Evolutionary conservation across 2,797 vertebrate species (phyloP).

Genomic region (Todus mexicanus): DNA sequence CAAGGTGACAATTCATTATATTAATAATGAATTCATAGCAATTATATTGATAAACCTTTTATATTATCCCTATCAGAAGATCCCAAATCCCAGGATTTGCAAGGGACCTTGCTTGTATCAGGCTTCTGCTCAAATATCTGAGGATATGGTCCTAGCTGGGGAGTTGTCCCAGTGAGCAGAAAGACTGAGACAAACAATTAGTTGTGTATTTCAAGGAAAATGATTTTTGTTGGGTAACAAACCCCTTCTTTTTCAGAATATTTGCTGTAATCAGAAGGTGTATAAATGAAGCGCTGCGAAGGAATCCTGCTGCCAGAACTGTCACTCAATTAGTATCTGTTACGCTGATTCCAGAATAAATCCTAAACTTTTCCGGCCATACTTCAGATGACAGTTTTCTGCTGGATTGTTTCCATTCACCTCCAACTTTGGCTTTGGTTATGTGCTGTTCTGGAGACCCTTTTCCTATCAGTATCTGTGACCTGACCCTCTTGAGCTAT

Average conservation of each 20-base stretch:
- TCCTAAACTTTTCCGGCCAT: not conserved
- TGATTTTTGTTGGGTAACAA: not conserved
- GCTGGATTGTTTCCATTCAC: slow-evolving; percentile 28
- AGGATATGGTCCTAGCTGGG: not conserved
- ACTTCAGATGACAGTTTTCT: not conserved
- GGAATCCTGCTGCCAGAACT: not conserved
- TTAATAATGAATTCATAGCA: too few relatives aligned
- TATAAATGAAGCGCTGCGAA: not conserved
- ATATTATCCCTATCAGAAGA: not conserved
- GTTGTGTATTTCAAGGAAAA: not conserved
- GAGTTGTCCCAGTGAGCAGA: not conserved
- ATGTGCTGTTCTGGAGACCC: slow-evolving; percentile 38
- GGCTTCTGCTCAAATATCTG: not conserved
- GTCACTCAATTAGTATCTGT: slow-evolving; percentile 11
- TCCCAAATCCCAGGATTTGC: not conserved
- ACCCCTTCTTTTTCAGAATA: not conserved
- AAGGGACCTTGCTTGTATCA: not conserved
- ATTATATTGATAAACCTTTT: too few relatives aligned
- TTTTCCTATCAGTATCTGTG: slow-evolving; percentile 66
- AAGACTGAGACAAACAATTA: not conserved
- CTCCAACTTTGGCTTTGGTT: slow-evolving; percentile 59
- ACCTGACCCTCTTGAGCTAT: slow-evolving; percentile 77
- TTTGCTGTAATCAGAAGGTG: not conserved
- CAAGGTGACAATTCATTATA: accelerated
- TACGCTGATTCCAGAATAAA: slow-evolving; percentile 20